Base-by-base conservation (phyloP, 1,140 invertebrate genomes). In the Drosophila nannoptera region DNA sequence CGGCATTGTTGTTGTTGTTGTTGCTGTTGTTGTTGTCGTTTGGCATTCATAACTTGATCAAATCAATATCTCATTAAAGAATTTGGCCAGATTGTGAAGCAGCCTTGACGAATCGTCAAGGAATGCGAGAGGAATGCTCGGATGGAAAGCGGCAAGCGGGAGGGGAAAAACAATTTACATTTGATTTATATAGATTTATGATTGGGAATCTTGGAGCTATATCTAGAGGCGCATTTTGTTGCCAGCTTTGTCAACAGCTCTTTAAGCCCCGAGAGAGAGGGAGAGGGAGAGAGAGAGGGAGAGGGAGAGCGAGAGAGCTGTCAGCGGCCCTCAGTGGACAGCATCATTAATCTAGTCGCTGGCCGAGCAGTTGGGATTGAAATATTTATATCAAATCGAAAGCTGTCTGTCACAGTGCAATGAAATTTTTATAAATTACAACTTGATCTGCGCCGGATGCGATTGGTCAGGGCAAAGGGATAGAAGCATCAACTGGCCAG, bases 381-480 rank as follows among this genome's bases (percentile, higher is more conserved):
- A 84, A 84, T 84, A 86, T 84, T 84, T 86, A 78, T 81, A 84
- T 84, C 81, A 86, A 84, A 84, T 84, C 81, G 77, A 84, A 84
- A 84, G 81, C 81, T 84, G 77, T 86, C 81, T 84, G 81, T 84
- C 81, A 84, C 81, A 84, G 71, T 81, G 70, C 81, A 84, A 86
- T 81, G 73, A 81, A 86, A 84, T 81, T 86, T 84, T 86, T 84
- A 84, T 84, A 84, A 84, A 84, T 84, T 73, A 80, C 74, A 77
- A 71, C 58, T 67, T 54, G 53, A 75, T 73, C 61, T 36, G 38
- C 58, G 33, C 45, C 67, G 74, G 71, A 76, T 74, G 54, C 43
- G 45, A 54, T 59, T 68, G 69, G 53, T 58, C 46, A 68, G 54
- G 52, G 16, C 36, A 58, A 31, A 36, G 16, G 45, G 74, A 86